Conservation (phyloP, 2,888 invertebrate species). For the Ganaspis brasiliensis region DNA sequence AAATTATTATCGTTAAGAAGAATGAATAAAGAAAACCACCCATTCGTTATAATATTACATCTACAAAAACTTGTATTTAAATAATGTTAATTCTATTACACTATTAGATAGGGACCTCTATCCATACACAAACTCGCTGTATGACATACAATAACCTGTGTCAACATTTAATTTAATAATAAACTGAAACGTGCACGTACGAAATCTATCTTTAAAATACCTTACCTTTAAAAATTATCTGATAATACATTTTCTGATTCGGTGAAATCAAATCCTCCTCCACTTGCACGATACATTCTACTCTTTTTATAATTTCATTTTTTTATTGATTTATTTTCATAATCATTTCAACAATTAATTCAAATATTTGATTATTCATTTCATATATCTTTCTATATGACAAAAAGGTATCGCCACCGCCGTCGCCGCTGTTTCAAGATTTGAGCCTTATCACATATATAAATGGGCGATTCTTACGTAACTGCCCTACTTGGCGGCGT, state of each 20-base stretch:
- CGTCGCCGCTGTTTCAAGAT: no score
- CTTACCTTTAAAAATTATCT: no score
- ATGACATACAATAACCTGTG: slow-evolving; percentile 79
- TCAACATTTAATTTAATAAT: slow-evolving; percentile 80
- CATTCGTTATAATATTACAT: slow-evolving; percentile 68
- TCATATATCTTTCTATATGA: no score
- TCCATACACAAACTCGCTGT: slow-evolving; percentile 78
- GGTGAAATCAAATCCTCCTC: neutral
- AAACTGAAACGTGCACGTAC: slow-evolving; percentile 80
- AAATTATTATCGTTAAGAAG: slow-evolving; percentile 29
- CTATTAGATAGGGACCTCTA: slow-evolving; percentile 78
- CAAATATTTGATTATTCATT: no score
- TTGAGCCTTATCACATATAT: no score
- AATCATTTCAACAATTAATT: no score
- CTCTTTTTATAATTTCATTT: no score
- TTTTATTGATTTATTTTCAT: no score
- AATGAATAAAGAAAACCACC: slow-evolving; percentile 64
- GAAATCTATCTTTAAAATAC: slow-evolving; percentile 57
- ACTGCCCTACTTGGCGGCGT: no score
- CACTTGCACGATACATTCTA: neutral
- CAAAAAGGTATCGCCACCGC: no score
- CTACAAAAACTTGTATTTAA: slow-evolving; percentile 77
- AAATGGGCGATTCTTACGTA: no score
- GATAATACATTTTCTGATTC: no score
- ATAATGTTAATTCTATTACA: slow-evolving; percentile 77